phyloP scores from a whole-genome alignment of 2,888 invertebrate genomes.

The Drepana falcataria region DNA sequence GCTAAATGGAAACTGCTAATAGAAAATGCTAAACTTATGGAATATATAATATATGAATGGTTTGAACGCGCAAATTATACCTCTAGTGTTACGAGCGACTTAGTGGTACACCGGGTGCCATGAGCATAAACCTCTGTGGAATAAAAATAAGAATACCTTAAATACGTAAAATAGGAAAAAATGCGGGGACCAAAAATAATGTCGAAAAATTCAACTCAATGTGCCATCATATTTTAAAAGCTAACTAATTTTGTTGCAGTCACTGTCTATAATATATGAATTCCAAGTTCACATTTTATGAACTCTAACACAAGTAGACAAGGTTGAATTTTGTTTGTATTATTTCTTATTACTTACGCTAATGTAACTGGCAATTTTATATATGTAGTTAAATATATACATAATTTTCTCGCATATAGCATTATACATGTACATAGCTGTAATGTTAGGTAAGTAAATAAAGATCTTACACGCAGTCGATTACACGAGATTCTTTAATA shows the following conservation, averaged over 20 bases:
- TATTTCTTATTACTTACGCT: background rate
- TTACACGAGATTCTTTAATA: background rate
- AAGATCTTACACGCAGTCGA: background rate
- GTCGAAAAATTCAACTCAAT: constrained; percentile 32
- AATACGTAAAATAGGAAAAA: constrained; percentile 30
- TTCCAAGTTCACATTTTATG: background rate
- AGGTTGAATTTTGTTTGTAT: background rate
- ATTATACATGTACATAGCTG: background rate
- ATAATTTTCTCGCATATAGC: background rate
- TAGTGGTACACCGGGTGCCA: no score
- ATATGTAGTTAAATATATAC: background rate
- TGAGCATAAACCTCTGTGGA: no score
- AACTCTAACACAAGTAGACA: background rate
- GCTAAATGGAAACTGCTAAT: no score
- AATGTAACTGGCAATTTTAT: background rate
- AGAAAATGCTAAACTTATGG: no score
- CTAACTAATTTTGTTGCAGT: background rate
- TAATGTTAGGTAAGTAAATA: background rate
- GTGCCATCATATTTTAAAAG: constrained; percentile 54
- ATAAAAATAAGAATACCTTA: background rate
- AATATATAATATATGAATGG: no score
- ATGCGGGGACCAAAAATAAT: constrained; percentile 56
- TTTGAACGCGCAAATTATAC: no score
- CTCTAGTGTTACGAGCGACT: no score
- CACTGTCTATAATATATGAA: background rate